phyloP scores from a whole-genome alignment of 2,888 invertebrate genomes.

The Strigamia transsilvanica region DNA sequence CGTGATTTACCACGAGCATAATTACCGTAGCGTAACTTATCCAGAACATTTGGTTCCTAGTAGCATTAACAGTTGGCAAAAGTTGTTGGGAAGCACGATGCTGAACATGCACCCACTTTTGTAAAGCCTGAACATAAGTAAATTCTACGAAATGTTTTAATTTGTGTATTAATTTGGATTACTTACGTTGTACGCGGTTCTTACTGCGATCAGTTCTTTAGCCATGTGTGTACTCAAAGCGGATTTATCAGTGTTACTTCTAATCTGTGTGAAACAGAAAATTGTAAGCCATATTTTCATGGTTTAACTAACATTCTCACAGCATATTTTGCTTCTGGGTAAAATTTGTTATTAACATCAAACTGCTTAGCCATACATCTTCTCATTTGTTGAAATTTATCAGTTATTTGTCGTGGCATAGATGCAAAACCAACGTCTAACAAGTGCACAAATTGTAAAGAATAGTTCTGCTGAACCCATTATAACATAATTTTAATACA shows the following conservation, averaged over 20 bases:
- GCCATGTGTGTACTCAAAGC: neutral
- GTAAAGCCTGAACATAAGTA: neutral
- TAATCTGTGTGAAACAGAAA: neutral
- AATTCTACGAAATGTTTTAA: neutral
- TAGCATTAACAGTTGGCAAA: neutral
- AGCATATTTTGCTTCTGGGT: conserved; percentile 37
- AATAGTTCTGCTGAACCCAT: no score
- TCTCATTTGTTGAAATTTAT: conserved; percentile 3
- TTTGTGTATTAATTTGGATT: neutral
- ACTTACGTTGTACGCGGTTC: neutral
- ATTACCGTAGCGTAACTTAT: conserved; percentile 2
- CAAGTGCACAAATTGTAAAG: neutral
- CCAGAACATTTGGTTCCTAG: conserved; percentile 2
- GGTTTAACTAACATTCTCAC: neutral
- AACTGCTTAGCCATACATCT: neutral
- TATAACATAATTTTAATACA: neutral
- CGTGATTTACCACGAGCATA: no score
- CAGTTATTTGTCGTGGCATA: neutral
- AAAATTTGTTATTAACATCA: conserved; percentile 15
- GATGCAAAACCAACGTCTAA: neutral
- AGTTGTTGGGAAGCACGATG: neutral
- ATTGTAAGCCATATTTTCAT: neutral
- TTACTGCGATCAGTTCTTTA: neutral
- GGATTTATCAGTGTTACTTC: conserved; percentile 11
- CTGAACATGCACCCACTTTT: neutral